phyloP scores from a whole-genome alignment of 2,113 vertebrate species.

The Ascaphus truei region DNA sequence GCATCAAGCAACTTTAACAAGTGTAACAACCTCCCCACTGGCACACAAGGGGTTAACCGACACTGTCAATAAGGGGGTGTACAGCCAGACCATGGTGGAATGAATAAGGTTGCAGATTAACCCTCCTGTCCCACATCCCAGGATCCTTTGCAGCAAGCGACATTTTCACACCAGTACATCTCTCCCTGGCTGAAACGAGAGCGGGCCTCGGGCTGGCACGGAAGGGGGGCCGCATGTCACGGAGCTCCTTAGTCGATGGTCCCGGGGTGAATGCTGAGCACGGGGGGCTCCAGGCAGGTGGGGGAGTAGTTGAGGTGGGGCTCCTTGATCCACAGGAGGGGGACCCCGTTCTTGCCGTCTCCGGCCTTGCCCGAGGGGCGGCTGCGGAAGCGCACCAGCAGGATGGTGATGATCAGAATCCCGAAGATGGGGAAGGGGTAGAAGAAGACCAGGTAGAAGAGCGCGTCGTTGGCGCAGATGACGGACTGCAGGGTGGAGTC shows the following conservation, averaged over 20 bases:
- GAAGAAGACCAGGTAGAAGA: constrained; percentile 98
- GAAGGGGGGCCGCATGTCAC: not conserved
- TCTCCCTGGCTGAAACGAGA: not conserved
- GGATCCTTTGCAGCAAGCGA: constrained; percentile 24
- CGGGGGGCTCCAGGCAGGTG: constrained; percentile 92
- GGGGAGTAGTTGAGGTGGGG: constrained; percentile 97
- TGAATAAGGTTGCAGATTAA: too few species aligned
- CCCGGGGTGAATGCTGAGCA: constrained; percentile 93
- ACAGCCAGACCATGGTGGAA: too few species aligned
- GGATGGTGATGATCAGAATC: constrained; percentile 89
- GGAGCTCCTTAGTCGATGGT: constrained; percentile 80
- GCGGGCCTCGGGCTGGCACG: not conserved
- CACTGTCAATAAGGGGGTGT: constrained; percentile 37
- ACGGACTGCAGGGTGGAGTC: constrained; percentile 83
- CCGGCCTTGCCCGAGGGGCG: constrained; percentile 87
- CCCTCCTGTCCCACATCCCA: constrained; percentile 1
- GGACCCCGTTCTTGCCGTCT: constrained; percentile 94
- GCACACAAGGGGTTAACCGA: constrained; percentile 35
- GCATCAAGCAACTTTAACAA: not conserved
- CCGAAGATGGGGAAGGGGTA: constrained; percentile 97
- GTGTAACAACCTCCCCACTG: not conserved
- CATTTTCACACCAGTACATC: not conserved
- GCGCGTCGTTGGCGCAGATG: constrained; percentile 89
- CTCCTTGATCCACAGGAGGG: constrained; percentile 96
- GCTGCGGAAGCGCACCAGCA: constrained; percentile 90